Conservation (phyloP, 2,888 invertebrate species). For the Augiades crinisus region DNA sequence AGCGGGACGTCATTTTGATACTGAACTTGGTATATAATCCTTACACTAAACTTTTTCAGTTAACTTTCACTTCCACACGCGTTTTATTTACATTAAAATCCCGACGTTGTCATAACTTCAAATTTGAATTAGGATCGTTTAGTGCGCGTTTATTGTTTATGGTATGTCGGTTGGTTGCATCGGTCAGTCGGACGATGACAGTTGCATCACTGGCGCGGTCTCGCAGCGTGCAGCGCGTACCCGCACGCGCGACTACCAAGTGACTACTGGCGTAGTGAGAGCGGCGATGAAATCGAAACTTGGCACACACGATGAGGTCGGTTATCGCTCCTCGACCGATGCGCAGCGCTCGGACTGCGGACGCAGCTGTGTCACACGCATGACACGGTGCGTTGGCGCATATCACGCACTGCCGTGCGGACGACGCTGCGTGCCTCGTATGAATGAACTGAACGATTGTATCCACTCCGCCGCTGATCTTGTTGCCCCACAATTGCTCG, state of each 20-base stretch:
- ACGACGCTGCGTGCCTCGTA: constrained; percentile 41
- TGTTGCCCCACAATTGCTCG: constrained; percentile 17
- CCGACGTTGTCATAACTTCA: constrained; percentile 52
- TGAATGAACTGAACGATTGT: constrained; percentile 47
- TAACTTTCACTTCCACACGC: constrained; percentile 29
- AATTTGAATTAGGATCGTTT: constrained; percentile 46
- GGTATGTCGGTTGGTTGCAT: constrained; percentile 28
- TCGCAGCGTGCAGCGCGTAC: constrained; percentile 44
- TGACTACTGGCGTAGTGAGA: constrained; percentile 54
- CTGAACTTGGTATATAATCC: not conserved
- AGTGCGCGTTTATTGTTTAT: constrained; percentile 27
- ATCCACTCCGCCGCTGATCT: constrained; percentile 29
- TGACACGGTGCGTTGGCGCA: constrained; percentile 49
- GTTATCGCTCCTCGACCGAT: constrained; percentile 55
- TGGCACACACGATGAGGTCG: constrained; percentile 59
- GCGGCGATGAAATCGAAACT: constrained; percentile 67
- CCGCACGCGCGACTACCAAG: constrained; percentile 64
- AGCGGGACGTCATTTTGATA: constrained; percentile 86
- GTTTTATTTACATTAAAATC: constrained; percentile 42
- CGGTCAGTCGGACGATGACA: constrained; percentile 23
- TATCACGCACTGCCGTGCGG: constrained; percentile 46
- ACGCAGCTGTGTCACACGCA: constrained; percentile 52
- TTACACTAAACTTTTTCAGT: constrained; percentile 43
- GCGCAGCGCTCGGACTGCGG: constrained; percentile 41
- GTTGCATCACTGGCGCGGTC: constrained; percentile 51